Evolutionary conservation across 2,113 vertebrate species (phyloP).

Genomic region (Cryptotis parvus): DNA sequence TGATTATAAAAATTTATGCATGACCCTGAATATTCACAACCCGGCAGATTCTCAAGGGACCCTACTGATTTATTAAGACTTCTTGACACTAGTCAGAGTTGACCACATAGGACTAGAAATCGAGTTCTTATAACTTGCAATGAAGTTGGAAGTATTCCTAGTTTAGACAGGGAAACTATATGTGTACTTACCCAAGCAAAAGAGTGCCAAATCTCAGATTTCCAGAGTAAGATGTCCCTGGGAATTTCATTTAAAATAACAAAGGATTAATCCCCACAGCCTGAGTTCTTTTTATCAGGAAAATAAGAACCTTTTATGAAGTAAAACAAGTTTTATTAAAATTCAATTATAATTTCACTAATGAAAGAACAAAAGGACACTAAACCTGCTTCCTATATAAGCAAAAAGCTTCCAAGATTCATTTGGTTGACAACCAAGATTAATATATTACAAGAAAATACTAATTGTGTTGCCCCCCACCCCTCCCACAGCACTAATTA

Average conservation of each 20-base stretch:
- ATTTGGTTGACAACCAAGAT: neutral
- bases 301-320: neutral
- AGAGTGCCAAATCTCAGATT: neutral
- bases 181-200: neutral
- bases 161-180: neutral
- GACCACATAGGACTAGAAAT: neutral
- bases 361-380: neutral
- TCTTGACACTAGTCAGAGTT: slow-evolving; percentile 5
- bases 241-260: neutral
- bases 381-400: neutral
- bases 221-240: slow-evolving; percentile 17
- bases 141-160: slow-evolving; percentile 24
- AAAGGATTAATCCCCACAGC: neutral
- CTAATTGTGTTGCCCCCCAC: too few species aligned
- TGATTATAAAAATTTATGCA: too few species aligned
- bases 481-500: neutral
- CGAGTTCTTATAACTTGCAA: neutral
- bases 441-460: neutral
- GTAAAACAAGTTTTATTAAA: neutral
- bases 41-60: neutral
- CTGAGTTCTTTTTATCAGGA: neutral
- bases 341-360: neutral
- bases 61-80: neutral
- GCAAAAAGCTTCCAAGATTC: neutral
- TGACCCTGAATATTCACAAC: neutral